Percentiles rank a stretch among this genome's conserved stretches.
These are phyloP conservation scores for Spongilla lacustris DNA, from an alignment of 37 sponge, comb jelly and placozoan genomes.

Conservation along the genomic window DNA sequence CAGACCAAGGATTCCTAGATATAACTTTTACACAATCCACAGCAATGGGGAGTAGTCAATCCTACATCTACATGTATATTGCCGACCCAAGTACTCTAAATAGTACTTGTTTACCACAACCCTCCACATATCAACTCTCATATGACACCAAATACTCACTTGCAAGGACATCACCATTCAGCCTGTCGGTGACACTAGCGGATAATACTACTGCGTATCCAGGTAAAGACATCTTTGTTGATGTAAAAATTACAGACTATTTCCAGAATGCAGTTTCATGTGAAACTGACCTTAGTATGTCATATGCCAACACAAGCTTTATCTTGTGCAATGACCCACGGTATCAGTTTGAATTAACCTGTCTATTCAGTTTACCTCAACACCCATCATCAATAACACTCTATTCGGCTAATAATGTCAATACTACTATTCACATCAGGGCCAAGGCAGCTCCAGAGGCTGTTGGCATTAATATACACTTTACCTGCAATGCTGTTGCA, in stretches of 20 bases:
- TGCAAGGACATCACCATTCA: neutral
- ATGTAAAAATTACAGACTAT: neutral
- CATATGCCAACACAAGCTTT: neutral
- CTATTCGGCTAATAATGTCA: neutral
- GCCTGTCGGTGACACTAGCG: neutral
- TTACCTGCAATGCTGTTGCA: neutral
- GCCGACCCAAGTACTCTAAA: neutral
- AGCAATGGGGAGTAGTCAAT: neutral
- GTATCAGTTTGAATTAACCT: neutral
- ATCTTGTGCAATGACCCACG: neutral
- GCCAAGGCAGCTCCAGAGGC: neutral
- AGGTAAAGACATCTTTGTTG: neutral
- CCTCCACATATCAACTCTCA: neutral
- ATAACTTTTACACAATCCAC: neutral
- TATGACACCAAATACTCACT: too few relatives aligned
- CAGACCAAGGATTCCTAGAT: neutral
- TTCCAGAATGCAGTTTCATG: slow-evolving; percentile 2
- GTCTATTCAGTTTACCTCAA: neutral
- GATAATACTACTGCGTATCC: neutral
- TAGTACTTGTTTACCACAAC: neutral
- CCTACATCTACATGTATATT: neutral
- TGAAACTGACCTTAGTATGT: neutral
- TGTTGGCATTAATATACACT: neutral
- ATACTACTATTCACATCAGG: neutral
- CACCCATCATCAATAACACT: neutral